Conservation (phyloP, 2,888 invertebrate genomes). For the Tupiocoris notatus region DNA sequence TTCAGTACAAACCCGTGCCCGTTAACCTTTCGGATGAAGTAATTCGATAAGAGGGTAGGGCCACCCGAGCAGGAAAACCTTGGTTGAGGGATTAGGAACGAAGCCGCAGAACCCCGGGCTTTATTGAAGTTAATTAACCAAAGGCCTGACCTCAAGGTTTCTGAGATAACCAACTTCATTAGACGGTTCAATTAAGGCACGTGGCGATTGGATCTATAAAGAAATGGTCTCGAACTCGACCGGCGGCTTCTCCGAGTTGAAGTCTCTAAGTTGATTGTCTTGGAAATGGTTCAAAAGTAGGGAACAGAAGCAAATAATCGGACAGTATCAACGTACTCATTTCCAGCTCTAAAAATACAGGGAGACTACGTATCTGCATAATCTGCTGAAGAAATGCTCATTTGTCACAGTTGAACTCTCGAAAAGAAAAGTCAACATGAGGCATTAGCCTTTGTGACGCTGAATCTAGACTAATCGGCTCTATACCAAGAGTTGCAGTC, state of each 20-base stretch:
- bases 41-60: not conserved
- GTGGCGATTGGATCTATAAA: constrained; percentile 1
- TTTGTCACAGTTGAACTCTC: too few relatives aligned
- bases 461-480: too few relatives aligned
- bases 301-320: too few relatives aligned
- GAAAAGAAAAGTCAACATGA: too few relatives aligned
- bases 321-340: too few relatives aligned
- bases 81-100: constrained; percentile 13
- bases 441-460: too few relatives aligned
- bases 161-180: constrained; percentile 11
- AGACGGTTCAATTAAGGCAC: constrained; percentile 10
- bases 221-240: not conserved
- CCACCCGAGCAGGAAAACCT: not conserved
- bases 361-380: too few relatives aligned
- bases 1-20: not conserved
- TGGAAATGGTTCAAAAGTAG: too few relatives aligned
- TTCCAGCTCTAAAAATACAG: too few relatives aligned
- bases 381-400: too few relatives aligned
- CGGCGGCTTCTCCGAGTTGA: not conserved
- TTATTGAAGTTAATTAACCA: constrained; percentile 13
- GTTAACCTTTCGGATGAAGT: not conserved
- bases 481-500: too few relatives aligned
- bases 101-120: constrained; percentile 1
- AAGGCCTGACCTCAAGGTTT: constrained; percentile 1
- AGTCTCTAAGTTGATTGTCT: not conserved